Conservation (phyloP, 2,888 invertebrate species). For the Volucella bombylans region DNA sequence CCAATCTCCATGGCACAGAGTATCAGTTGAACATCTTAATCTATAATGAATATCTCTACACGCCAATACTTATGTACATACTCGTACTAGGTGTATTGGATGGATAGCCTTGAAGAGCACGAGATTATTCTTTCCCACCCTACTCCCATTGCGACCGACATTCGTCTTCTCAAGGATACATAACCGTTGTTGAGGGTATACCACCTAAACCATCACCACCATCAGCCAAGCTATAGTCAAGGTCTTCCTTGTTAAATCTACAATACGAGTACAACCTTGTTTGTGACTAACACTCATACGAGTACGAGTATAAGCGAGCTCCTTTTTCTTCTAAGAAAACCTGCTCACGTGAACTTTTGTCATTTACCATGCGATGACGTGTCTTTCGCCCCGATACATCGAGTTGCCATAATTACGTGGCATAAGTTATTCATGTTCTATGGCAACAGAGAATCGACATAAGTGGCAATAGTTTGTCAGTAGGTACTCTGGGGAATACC, state of each 20-base stretch:
- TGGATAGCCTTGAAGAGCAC: constrained; percentile 53
- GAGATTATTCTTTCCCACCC: constrained; percentile 13
- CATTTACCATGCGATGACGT: constrained; percentile 25
- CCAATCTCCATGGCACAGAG: constrained; percentile 1
- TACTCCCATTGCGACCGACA: constrained; percentile 40
- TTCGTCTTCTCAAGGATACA: constrained; percentile 63
- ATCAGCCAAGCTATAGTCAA: constrained; percentile 44
- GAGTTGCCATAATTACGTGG: constrained; percentile 51
- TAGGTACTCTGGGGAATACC: neutral
- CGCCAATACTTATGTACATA: neutral
- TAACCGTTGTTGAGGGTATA: constrained; percentile 14
- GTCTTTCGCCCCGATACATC: neutral
- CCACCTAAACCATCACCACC: neutral
- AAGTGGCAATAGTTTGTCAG: constrained; percentile 57
- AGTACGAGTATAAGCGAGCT: neutral
- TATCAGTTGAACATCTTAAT: constrained; percentile 59
- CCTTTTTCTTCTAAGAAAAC: neutral
- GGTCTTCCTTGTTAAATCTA: constrained; percentile 38
- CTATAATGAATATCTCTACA: constrained; percentile 66
- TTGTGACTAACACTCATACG: neutral
- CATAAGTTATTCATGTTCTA: constrained; percentile 62
- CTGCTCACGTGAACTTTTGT: constrained; percentile 42
- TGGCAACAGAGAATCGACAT: constrained; percentile 37
- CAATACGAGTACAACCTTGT: too few relatives aligned
- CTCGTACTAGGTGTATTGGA: neutral